Conservation (phyloP, 2,113 vertebrate genomes). For the Phrynocephalus versicolor region DNA sequence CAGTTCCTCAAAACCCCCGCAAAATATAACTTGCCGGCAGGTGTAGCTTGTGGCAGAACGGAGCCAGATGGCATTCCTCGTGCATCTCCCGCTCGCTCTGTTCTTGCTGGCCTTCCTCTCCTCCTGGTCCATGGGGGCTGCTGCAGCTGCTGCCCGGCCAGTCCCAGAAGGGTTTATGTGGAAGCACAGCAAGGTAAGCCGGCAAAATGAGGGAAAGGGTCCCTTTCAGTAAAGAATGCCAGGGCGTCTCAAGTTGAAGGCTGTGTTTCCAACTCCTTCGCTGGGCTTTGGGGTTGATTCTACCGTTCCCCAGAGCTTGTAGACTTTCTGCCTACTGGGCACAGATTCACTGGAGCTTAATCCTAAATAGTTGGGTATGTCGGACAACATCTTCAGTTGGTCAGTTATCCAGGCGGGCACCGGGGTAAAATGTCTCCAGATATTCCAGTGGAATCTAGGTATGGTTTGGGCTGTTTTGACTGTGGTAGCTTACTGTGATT, state of each 20-base stretch:
- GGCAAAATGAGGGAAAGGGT: too few relatives aligned
- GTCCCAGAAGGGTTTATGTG: slow-evolving; percentile 19
- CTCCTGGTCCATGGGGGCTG: neutral
- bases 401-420: neutral
- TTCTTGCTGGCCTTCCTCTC: slow-evolving; percentile 60
- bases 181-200: slow-evolving; percentile 63
- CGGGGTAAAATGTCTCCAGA: neutral
- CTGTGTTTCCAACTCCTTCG: neutral
- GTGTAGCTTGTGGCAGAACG: neutral
- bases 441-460: neutral
- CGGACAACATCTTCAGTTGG: neutral
- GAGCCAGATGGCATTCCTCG: neutral
- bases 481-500: neutral
- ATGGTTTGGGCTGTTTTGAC: neutral
- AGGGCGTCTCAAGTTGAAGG: neutral
- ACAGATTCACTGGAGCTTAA: too few relatives aligned
- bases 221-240: neutral
- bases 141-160: slow-evolving; percentile 2
- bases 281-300: too few relatives aligned
- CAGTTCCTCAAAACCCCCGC: neutral
- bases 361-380: neutral
- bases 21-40: neutral
- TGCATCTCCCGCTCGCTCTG: slow-evolving; percentile 26
- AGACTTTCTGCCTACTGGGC: too few relatives aligned
- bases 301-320: neutral